Base-by-base conservation (phyloP, 2,797 vertebrate species). In the Chaetodon trifasciatus region DNA sequence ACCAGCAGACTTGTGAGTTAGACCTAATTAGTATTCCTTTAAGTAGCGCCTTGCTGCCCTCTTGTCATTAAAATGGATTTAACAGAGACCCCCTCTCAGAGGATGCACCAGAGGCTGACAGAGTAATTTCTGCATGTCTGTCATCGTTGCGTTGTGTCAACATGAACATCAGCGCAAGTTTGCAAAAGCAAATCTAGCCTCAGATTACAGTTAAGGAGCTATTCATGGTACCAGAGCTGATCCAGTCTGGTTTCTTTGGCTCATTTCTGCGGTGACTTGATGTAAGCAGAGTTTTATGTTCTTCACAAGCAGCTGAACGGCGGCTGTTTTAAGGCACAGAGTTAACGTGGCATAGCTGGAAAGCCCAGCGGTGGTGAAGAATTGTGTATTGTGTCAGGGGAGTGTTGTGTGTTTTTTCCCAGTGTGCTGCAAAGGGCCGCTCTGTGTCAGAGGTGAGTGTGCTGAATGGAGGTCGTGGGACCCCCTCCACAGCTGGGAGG, bases 391-490 rank as follows among this genome's bases (percentile, higher is more conserved):
- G 85, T 87, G 77, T 89, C 3, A 62, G 56, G 55, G 72, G 77
- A 88, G 89, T 74, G 84, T 88, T 92, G 88, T 90, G 89, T 89
- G 83, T 90, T 86, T 91, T 90, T 84, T 90, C 88, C 86, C 89
- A 93, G 83, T 91, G 89, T 84, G 84, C 83, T 44, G 74, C 82
- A 86, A 82, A 85, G 82, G 72, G 84, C 79, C 68, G 70, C 79
- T 85, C 77, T 19, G 85, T 93, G 92, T 94, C 93, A 94, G 92
- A 93, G 94, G 93, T 95, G 92, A 95, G 82, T 8, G 21, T 7
- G 11, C 61, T 94, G 93, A 95, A 95, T 93, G 76, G 89, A 76
- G 86, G 75, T 84, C 35, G 69, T 49, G 76, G 87, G 89, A 84
- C 69, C 69, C 88, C 85, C 77, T 42, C 79, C 71, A 49, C 80